Base-by-base conservation (phyloP, 2,113 vertebrate genomes). In the Hyaena hyaena region DNA sequence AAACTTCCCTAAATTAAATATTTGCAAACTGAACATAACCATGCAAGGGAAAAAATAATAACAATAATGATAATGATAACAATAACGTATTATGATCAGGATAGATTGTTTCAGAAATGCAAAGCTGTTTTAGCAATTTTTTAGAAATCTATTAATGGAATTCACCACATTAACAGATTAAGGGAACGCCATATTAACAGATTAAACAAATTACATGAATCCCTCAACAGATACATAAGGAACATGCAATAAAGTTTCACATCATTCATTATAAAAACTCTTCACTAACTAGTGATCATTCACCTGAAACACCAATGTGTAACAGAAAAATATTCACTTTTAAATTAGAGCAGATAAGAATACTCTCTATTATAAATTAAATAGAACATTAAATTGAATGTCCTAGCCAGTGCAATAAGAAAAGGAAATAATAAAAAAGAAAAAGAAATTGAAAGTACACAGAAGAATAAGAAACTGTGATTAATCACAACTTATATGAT, bases 271-370 rank as follows among this genome's bases (percentile, higher is more conserved):
- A 81, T 73, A 94, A 95, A 73, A 90, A 63, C 65, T 76, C 17
- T 55, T 79, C 58, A 15, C 63, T 68, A 76, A 63, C 9, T 90
- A 94, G n/a, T 33, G 53, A n/a, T 65, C 4, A 2, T 71, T 95
- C 31, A 33, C 21, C 31, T 87, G 21, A 28, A 79, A 76, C 82
- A 79, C 73, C 17, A 15, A 28, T 91, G 26, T 45, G 23, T 91
- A 77, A 82, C 35, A 84, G 69, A 85, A 90, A 87, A 94, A 74
- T n/a, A 94, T 61, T 90, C 24, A 48, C 80, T 81, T 85, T 86
- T 58, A 95, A 97, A 79, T 76, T 61, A 92, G 15, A 88, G 10
- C 50, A 95, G 48, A 90, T 58, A 95, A 89, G 19, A 94, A 93
- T 83, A 74, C 4, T 66, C 79, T 85, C 71, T 85, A 71, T 58